Evolutionary conservation across 2,113 vertebrate species (phyloP).

Genomic region (Ellobius talpinus): DNA sequence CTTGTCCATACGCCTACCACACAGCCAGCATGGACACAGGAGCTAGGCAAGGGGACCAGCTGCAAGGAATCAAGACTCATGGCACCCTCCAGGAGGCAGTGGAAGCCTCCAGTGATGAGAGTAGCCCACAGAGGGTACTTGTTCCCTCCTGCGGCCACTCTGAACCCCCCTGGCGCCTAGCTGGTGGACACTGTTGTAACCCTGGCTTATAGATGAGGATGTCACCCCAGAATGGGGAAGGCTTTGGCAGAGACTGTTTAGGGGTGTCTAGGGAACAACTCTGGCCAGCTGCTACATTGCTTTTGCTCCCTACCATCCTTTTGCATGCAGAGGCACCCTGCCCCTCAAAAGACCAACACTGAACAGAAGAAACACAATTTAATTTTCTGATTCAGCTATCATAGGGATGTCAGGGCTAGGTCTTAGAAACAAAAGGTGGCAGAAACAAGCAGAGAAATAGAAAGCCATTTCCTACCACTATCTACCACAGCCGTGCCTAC

Average conservation of each 20-base stretch:
- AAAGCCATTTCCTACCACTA: background rate
- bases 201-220: background rate
- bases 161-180: background rate
- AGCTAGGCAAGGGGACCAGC: background rate
- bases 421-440: no score
- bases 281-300: background rate
- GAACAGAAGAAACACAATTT: no score
- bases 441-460: background rate
- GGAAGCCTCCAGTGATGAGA: fast-evolving
- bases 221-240: no score
- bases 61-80: fast-evolving
- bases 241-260: background rate
- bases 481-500: no score
- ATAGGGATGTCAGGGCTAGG: background rate
- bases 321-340: background rate
- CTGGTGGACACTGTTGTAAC: fast-evolving
- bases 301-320: background rate
- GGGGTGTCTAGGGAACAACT: background rate
- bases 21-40: fast-evolving
- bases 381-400: background rate
- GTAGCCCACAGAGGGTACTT: background rate
- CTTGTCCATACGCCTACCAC: background rate
- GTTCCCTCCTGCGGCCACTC: background rate
- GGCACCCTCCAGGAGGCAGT: background rate
- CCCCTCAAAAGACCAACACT: background rate